These are phyloP conservation scores for Coccyzus lansbergi DNA, from an alignment of 2,797 vertebrate genomes.

Conservation along the genomic window DNA sequence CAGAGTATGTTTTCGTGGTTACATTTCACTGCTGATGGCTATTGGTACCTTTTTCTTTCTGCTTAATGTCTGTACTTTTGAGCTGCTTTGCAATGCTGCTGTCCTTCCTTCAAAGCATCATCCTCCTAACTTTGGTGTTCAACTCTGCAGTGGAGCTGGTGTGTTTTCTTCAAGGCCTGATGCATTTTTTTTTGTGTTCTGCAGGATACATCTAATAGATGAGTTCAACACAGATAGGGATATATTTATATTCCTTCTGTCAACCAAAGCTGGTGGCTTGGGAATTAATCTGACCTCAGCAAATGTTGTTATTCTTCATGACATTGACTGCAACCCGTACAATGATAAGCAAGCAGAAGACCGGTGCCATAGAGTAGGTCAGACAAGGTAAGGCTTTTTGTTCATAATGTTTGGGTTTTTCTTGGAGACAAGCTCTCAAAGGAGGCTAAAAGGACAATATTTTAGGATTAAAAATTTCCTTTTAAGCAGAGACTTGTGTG, in stretches of 20 bases:
- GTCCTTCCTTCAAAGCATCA: background rate
- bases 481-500: background rate
- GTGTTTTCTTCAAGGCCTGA: background rate
- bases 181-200: background rate
- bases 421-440: background rate
- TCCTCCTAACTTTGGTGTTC: background rate
- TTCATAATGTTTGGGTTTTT: background rate
- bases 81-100: background rate
- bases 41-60: background rate
- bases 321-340: slow-evolving; percentile 97
- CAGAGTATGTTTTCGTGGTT: background rate
- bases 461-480: background rate
- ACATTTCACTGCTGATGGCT: background rate
- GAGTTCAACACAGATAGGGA: slow-evolving; percentile 91
- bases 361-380: slow-evolving; percentile 94
- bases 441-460: background rate
- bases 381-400: slow-evolving; percentile 84
- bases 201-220: slow-evolving; percentile 94
- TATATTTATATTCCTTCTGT: slow-evolving; percentile 95
- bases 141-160: background rate
- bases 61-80: background rate
- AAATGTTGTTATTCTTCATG: slow-evolving; percentile 94
- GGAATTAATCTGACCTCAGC: slow-evolving; percentile 97
- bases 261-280: slow-evolving; percentile 93
- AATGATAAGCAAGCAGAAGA: slow-evolving; percentile 99